These are phyloP conservation scores for Platysteira castanea DNA, from an alignment of 2,113 vertebrate species.

Conservation along the genomic window DNA sequence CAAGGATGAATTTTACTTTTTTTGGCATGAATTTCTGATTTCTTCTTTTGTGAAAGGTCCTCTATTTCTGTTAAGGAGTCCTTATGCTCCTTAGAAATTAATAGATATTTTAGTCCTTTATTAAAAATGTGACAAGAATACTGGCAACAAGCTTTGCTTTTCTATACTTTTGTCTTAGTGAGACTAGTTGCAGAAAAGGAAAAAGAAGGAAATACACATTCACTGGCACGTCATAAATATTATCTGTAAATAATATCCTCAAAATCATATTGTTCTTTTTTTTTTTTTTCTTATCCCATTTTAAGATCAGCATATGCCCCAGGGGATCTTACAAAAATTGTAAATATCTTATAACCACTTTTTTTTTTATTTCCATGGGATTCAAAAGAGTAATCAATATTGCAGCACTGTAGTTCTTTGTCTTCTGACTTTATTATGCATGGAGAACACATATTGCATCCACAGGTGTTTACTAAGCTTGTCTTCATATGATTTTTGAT, in stretches of 20 bases:
- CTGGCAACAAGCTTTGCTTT: not conserved
- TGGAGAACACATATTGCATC: not conserved
- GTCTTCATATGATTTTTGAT: not conserved
- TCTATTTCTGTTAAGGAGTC: not conserved
- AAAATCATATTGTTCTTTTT: not conserved
- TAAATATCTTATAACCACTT: not conserved
- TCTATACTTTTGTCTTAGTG: not conserved
- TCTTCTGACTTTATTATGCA: not conserved
- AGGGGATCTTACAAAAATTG: not conserved
- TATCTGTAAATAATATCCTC: not conserved
- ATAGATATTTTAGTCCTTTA: not conserved
- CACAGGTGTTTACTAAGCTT: not conserved
- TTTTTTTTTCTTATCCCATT: not conserved
- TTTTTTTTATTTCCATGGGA: not conserved
- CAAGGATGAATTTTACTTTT: not conserved
- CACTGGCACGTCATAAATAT: not conserved
- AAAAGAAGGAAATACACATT: not conserved
- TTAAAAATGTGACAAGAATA: not conserved
- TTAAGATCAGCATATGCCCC: not conserved
- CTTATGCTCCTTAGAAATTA: not conserved
- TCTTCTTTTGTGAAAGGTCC: not conserved
- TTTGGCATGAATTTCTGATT: not conserved
- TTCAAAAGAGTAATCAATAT: not conserved
- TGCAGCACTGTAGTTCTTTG: not conserved
- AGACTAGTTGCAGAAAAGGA: not conserved